Evolutionary conservation across 23 tunicate species (phyloP).

Genomic region (Trididemnum miniatum): DNA sequence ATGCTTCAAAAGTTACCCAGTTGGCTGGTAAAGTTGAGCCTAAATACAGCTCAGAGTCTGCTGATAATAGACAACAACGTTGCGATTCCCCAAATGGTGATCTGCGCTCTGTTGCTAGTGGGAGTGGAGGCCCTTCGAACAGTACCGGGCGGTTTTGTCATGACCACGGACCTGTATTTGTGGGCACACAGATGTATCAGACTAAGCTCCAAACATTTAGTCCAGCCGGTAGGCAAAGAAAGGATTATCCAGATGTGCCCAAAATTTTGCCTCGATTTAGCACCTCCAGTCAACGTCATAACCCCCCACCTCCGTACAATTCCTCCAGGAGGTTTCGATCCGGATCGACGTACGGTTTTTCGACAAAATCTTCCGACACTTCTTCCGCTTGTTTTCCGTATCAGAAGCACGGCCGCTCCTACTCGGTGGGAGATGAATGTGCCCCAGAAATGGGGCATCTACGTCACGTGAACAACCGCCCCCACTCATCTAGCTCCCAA

Average conservation of each 20-base stretch:
- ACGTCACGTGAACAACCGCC: neutral
- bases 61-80: too few relatives aligned
- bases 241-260: neutral
- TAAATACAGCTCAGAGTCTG: too few relatives aligned
- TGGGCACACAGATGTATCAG: neutral
- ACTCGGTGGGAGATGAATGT: slow-evolving; percentile 27
- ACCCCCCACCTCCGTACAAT: neutral
- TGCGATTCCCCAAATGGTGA: too few relatives aligned
- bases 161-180: neutral
- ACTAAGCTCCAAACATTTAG: slow-evolving; percentile 1
- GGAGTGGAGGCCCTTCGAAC: neutral
- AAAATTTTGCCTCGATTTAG: neutral
- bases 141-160: neutral
- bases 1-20: neutral
- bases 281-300: neutral
- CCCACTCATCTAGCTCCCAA: neutral
- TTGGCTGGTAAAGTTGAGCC: too few relatives aligned
- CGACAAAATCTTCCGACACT: neutral
- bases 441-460: neutral
- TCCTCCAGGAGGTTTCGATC: neutral
- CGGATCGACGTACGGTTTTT: too few relatives aligned
- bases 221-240: slow-evolving; percentile 16
- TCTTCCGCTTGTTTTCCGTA: neutral
- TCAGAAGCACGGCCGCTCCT: slow-evolving; percentile 29
- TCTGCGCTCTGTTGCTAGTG: too few relatives aligned